Base-by-base conservation (phyloP, 2,888 invertebrate species). In the Scaptomyza polygonia region DNA sequence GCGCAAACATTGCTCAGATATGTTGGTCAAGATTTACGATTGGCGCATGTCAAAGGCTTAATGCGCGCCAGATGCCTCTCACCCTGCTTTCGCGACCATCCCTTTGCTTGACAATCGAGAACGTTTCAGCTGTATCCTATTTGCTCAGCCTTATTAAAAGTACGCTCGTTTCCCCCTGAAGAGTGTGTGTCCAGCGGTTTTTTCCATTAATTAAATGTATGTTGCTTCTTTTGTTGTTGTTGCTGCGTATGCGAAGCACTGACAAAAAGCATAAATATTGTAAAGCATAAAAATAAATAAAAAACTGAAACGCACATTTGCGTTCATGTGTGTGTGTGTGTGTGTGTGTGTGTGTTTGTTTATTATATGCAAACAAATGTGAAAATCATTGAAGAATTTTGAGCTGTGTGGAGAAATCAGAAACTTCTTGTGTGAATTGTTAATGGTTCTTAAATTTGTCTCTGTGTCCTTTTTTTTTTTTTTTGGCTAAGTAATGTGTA, bases 21-120 rank as follows among this genome's bases (percentile, higher is more conserved):
- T 85, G 84, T 86, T 84, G 88, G 84, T 80, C 80, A 88, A 88
- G 88, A 88, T 88, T 88, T 88, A 88, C 88, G 88, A 86, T 85
- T 88, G 88, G 86, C 86, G 85, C 88, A 88, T 88, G 88, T 88
- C 89, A 88, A 88, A 88, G 83, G 88, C 79, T 88, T 86, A 83
- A 88, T 75, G 81, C 76, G 67, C 74, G 30, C 42, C 47, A 36
- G 30, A 27, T 25, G 32, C n/a, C 34, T 1, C 3, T 1, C n/a
- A 11, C 7, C n/a, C 4, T n/a, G 2, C 8, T 8, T n/a, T 1
- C 75, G 16, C 42, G 52, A 32, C 43, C n/a, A 25, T 39, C 21
- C 30, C 21, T 25, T 4, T 9, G 27, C 11, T 14, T n/a, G 52
- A 9, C 42, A 42, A 25, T 40, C 48, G 59, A 21, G 39, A 56